Base-by-base conservation (phyloP, 2,797 vertebrate species). In the Lates japonicus region DNA sequence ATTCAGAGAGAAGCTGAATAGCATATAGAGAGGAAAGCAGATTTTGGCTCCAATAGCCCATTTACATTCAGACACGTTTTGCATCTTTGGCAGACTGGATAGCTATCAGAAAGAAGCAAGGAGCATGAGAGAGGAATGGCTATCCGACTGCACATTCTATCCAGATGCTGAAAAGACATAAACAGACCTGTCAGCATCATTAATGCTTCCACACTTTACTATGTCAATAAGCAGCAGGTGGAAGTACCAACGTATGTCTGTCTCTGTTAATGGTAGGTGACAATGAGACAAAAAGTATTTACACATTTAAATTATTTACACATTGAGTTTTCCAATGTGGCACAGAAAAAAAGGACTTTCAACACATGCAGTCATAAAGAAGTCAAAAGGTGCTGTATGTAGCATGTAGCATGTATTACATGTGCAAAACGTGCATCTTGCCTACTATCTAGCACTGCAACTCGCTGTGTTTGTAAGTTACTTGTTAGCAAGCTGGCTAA, bases 131-230 rank as follows among this genome's bases (percentile, higher is more conserved):
- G 49, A 20, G 57, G 7, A 2, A 19, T 11, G 4, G 4, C 2
- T 25, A 49, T 70, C 17, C 2, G 1, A 48, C 9, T n/a, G 1
- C 11, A 11, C 20, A 16, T 49, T 48, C 5, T 37, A 14, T 75
- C 44, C 64, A 80, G 62, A 80, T 55, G 62, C 52, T 71, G 29
- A 62, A 41, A 70, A 44, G 37, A 39, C 49, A 33, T 61, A 69
- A 70, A 73, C 64, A 37, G 35, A 58, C 11, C 60, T n/a, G 49
- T 67, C 5, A 33, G 63, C 35, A 37, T 52, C 60, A 76, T 78
- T 39, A 82, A 64, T 77, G 70, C 59, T 10, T 65, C 59, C 39
- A 78, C 65, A 59, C 20, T 59, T 37, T 33, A 58, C 29, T n/a
- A 63, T 8, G 9, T 39, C 35, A 68, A 64, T 25, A 64, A 57